phyloP scores from a whole-genome alignment of 2,797 vertebrate species.

The Cirrhinus molitorella region DNA sequence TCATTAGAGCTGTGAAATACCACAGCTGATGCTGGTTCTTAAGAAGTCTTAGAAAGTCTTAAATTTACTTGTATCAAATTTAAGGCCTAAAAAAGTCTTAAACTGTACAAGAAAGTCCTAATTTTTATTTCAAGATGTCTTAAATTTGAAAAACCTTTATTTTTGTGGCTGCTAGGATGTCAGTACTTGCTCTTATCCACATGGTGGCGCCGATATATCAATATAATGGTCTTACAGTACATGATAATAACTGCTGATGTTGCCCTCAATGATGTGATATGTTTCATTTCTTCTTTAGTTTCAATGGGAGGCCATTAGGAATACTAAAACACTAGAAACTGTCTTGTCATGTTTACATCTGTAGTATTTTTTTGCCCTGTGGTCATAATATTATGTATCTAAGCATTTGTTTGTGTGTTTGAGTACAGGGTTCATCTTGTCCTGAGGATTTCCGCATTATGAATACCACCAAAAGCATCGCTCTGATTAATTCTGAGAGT shows the following conservation, averaged over 20 bases:
- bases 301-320: background rate
- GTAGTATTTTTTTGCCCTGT: background rate
- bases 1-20: background rate
- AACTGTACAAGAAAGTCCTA: too few species aligned
- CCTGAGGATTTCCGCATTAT: constrained; percentile 93
- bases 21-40: background rate
- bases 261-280: background rate
- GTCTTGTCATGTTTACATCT: background rate
- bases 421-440: constrained; percentile 80
- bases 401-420: constrained; percentile 28
- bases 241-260: background rate
- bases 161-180: background rate
- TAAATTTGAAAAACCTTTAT: too few species aligned
- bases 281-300: background rate
- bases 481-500: constrained; percentile 89
- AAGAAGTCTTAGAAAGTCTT: too few species aligned
- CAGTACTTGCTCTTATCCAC: constrained; percentile 31
- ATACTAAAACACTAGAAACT: background rate
- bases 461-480: constrained; percentile 86
- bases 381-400: constrained; percentile 42
- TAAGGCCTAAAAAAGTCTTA: too few species aligned
- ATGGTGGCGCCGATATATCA: constrained; percentile 23
- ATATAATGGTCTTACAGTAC: background rate
- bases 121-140: too few species aligned
- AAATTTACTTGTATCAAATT: too few species aligned